Evolutionary conservation across 1,140 invertebrate species (phyloP).

Genomic region (Brachionus koreanus): DNA sequence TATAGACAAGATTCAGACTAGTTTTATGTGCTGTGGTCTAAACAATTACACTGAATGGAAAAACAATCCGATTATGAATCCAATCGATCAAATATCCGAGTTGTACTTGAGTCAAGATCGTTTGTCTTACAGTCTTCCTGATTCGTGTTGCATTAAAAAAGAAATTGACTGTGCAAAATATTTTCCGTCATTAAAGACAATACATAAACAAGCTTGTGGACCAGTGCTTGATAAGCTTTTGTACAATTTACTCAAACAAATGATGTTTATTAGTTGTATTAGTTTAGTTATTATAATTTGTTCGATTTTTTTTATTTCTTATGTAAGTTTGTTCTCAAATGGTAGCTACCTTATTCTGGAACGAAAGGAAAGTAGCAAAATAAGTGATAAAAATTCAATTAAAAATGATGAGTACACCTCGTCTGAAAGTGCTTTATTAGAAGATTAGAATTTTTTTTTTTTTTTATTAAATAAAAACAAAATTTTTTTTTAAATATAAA

Average conservation of each 20-base stretch:
- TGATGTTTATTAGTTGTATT: background rate
- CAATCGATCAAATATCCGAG: background rate
- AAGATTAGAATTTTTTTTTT: background rate
- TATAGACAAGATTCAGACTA: background rate
- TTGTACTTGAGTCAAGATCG: background rate
- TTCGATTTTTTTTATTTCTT: background rate
- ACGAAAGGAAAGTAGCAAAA: background rate
- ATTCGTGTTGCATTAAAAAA: slow-evolving; percentile 4
- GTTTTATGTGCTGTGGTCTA: slow-evolving; percentile 12
- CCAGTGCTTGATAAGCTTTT: background rate
- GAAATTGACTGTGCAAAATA: background rate
- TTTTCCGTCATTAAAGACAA: background rate
- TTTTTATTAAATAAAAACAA: background rate
- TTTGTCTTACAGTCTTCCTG: background rate
- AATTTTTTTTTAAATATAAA: background rate
- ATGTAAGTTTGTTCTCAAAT: background rate
- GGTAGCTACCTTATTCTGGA: background rate
- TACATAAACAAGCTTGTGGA: background rate
- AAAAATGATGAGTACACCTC: background rate
- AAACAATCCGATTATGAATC: background rate
- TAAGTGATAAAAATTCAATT: background rate
- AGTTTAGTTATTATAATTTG: background rate
- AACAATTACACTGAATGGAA: background rate
- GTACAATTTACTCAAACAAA: slow-evolving; percentile 12
- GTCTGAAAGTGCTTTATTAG: slow-evolving; percentile 34